Percentiles rank a stretch among this genome's conserved stretches.
These are phyloP conservation scores for Bucorvus abyssinicus DNA, from an alignment of 2,797 vertebrate species.

Conservation along the genomic window DNA sequence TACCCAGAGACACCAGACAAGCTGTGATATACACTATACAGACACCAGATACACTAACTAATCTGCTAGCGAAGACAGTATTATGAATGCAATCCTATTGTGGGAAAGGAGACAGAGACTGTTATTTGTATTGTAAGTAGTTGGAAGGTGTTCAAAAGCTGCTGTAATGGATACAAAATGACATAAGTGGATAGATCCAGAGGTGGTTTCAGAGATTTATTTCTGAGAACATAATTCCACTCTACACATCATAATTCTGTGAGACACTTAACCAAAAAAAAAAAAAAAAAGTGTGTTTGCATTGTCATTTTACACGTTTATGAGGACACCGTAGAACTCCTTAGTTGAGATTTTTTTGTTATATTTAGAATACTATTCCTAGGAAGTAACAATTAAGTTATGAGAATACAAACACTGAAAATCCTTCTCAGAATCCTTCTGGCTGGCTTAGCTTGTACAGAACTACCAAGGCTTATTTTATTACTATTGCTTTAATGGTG, in stretches of 20 bases:
- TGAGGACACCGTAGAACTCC: neutral
- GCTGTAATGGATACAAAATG: neutral
- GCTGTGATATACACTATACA: neutral
- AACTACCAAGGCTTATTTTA: constrained; percentile 14
- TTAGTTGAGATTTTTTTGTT: neutral
- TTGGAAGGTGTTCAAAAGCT: constrained; percentile 19
- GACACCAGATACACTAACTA: neutral
- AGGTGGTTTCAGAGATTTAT: constrained; percentile 4
- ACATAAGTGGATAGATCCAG: neutral
- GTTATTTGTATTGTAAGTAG: neutral
- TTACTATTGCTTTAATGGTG: neutral
- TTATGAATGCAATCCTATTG: neutral
- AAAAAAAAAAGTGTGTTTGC: neutral
- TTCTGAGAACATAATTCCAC: constrained; percentile 4
- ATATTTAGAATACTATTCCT: neutral
- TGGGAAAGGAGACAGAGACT: neutral
- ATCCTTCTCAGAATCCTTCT: constrained; percentile 10
- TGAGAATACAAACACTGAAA: neutral
- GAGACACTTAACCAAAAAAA: neutral
- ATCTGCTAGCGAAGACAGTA: neutral
- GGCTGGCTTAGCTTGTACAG: neutral
- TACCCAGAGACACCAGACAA: neutral
- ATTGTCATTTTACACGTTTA: constrained; percentile 7
- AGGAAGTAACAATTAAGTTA: neutral
- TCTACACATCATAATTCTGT: neutral